phyloP scores from a whole-genome alignment of 2,888 invertebrate genomes.

The Ligdia adustata region DNA sequence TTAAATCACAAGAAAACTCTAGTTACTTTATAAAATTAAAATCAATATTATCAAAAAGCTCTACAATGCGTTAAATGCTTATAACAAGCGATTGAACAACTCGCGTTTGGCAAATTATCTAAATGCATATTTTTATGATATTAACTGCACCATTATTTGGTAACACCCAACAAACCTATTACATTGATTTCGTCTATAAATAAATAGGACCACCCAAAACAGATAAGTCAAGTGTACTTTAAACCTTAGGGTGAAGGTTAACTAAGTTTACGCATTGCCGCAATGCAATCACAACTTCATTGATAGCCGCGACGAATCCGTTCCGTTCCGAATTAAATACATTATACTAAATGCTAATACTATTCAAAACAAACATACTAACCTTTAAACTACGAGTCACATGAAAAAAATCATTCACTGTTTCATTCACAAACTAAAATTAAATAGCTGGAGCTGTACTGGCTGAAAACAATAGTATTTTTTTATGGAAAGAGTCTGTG shows the following conservation, averaged over 20 bases:
- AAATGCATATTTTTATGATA: no score
- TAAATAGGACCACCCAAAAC: constrained; percentile 28
- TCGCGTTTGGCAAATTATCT: no score
- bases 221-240: constrained; percentile 24
- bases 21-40: no score
- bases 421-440: constrained; percentile 54
- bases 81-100: no score
- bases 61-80: no score
- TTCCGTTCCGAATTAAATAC: constrained; percentile 24
- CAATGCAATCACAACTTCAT: constrained; percentile 31
- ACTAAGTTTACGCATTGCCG: constrained; percentile 32
- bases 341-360: constrained; percentile 36
- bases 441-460: constrained; percentile 19
- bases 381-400: constrained; percentile 62
- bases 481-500: constrained; percentile 9
- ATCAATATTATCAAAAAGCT: no score
- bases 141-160: no score
- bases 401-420: constrained; percentile 58
- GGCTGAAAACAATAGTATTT: constrained; percentile 15
- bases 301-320: constrained; percentile 32
- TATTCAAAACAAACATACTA: constrained; percentile 50
- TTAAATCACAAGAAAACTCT: no score
- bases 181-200: constrained; percentile 12
- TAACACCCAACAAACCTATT: not conserved
- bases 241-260: constrained; percentile 29